phyloP scores from a whole-genome alignment of 1,140 invertebrate species.

The Meloidogyne floridensis region DNA sequence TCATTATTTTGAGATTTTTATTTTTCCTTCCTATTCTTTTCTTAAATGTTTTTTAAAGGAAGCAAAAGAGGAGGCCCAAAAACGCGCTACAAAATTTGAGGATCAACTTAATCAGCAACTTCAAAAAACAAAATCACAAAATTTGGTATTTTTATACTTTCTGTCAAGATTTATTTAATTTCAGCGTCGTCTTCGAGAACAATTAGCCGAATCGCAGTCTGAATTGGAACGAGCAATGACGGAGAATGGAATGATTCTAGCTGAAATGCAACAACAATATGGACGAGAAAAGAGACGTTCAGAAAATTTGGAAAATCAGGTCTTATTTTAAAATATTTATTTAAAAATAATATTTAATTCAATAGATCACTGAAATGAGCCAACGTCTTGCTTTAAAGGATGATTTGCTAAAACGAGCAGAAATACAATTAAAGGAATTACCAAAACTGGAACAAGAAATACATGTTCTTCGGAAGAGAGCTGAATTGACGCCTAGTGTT shows the following conservation, averaged over 20 bases:
- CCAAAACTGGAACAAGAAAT: conserved; percentile 47
- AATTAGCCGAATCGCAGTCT: conserved; percentile 40
- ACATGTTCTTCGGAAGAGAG: conserved; percentile 37
- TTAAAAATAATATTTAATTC: conserved; percentile 8
- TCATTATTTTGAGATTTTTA: too few species aligned
- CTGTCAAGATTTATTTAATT: conserved; percentile 15
- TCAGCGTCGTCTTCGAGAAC: conserved; percentile 33
- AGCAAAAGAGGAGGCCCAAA: conserved; percentile 7
- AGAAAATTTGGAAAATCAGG: conserved; percentile 47
- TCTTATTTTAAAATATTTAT: conserved; percentile 9
- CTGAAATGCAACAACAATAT: conserved; percentile 52
- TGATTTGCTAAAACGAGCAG: conserved; percentile 35
- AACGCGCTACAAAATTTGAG: background rate
- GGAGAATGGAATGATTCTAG: conserved; percentile 47
- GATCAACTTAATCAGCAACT: conserved; percentile 1
- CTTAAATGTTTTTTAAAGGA: background rate
- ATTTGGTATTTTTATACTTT: background rate
- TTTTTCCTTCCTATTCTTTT: too few species aligned
- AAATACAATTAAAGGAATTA: conserved; percentile 39
- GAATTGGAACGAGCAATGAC: conserved; percentile 43
- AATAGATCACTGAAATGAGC: conserved; percentile 53
- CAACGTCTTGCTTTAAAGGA: conserved; percentile 48
- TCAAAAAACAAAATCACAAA: conserved; percentile 19
- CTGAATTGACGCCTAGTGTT: conserved; percentile 46
- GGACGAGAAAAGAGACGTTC: conserved; percentile 38